Base-by-base conservation (phyloP, 2,113 vertebrate genomes). In the Centropus unirufus region DNA sequence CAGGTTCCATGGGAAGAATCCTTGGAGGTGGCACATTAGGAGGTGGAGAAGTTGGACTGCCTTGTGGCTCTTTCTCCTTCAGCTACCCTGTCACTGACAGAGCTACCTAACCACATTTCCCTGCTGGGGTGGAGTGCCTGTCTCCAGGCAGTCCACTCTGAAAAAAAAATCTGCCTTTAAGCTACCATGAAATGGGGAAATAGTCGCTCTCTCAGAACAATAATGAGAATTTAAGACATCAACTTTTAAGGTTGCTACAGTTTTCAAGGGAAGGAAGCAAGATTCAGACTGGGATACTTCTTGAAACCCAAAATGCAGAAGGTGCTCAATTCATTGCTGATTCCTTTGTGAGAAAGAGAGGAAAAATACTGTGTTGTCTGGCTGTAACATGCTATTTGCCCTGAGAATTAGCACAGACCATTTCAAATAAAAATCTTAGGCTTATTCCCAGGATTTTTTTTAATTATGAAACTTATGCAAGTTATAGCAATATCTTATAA, bases 121-220 rank as follows among this genome's bases (percentile, higher is more conserved):
- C 26, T 66, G 57, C 6, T 1, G 1, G 86, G 47, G 30, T 6
- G 4, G 1, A 32, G 13, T 21, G 42, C 29, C 42, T 69, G 51
- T 46, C 5, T 44, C 27, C 29, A 20, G 0, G 0, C 26, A 34
- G 26, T 46, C 47, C 0, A 1, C 44, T 57, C 74, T 3, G 6
- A 73, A 44, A 55, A 87, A 92, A 61, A 4, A 62, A 87, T 62
- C 64, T 82, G 26, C 39, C 73, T 57, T 44, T 44, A 70, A 78
- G 39, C 16, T 57, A 70, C 68, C 72, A n/a, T 34, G 40, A 90
- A 77, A 62, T 90, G 64, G 12, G 69, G 83, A 92, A 68, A n/a
- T 0, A 47, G 19, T 14, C 61, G 5, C 12, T 30, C 29, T 40
- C 32, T 77, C 57, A 40, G 39, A 80, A 94, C 29, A 79, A 18